These are phyloP conservation scores for Syrista parreyssii DNA, from an alignment of 2,888 invertebrate species.

Conservation along the genomic window DNA sequence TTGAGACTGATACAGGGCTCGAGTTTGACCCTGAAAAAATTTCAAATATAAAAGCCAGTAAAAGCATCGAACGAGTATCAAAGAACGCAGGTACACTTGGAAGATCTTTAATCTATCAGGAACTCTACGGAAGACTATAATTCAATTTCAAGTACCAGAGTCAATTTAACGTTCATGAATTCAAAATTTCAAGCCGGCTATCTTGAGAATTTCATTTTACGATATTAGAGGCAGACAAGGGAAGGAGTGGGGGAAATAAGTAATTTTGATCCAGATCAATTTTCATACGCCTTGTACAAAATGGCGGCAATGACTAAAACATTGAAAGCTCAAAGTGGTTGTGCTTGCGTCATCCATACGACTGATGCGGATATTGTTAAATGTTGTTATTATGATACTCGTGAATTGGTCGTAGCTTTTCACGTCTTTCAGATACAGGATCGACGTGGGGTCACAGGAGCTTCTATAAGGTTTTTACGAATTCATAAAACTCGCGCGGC, in stretches of 20 bases:
- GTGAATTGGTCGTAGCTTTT: not conserved
- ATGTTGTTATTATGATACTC: not conserved
- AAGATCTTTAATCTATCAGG: not conserved
- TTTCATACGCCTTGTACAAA: not conserved
- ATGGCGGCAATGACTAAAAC: not conserved
- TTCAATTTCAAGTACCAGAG: not conserved
- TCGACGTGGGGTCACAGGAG: not conserved
- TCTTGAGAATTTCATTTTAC: not conserved
- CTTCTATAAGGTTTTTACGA: not conserved
- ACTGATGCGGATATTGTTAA: not conserved
- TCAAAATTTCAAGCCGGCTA: not conserved
- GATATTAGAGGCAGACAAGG: not conserved
- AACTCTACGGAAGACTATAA: not conserved
- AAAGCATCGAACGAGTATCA: not conserved
- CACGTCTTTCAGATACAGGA: not conserved
- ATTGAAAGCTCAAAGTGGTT: not conserved
- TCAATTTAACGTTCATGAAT: not conserved
- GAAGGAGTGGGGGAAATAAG: not conserved
- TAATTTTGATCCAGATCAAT: not conserved
- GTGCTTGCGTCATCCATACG: not conserved
- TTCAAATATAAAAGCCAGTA: not conserved
- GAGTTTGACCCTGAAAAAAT: not conserved
- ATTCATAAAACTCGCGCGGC: not conserved
- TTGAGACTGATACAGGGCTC: not conserved
- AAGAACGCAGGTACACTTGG: not conserved